Percentiles rank a stretch among this genome's conserved stretches.
Evolutionary conservation across 2,797 vertebrate species (phyloP).

Genomic region (Betta splendens): DNA sequence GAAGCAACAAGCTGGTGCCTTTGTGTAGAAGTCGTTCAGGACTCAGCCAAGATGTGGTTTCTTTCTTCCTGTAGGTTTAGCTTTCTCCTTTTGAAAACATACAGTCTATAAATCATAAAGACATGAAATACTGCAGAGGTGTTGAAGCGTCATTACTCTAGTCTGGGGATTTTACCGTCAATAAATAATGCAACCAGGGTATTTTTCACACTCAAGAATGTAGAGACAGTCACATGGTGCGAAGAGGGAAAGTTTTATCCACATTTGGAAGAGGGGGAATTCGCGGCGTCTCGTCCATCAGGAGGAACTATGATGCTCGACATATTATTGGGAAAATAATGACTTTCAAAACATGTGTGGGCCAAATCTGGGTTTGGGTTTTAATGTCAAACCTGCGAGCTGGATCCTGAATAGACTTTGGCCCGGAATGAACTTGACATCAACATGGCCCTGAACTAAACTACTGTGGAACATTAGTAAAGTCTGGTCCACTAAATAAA

Average conservation of each 20-base stretch:
- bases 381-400: constrained; percentile 42
- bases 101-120: constrained; percentile 53
- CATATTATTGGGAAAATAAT: neutral
- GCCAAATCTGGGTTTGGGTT: constrained; percentile 27
- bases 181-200: constrained; percentile 42
- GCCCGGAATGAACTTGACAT: constrained; percentile 56
- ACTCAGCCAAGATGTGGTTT: constrained; percentile 1
- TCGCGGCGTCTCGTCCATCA: neutral
- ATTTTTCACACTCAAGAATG: constrained; percentile 32
- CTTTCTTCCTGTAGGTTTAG: constrained; percentile 18
- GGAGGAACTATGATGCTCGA: neutral
- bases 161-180: constrained; percentile 33
- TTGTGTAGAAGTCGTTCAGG: constrained; percentile 1
- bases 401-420: constrained; percentile 33
- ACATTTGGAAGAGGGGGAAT: neutral
- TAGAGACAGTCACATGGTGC: neutral
- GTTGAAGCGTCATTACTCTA: constrained; percentile 25
- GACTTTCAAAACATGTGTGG: constrained; percentile 2
- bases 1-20: constrained; percentile 5
- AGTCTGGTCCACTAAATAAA: neutral
- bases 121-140: constrained; percentile 36
- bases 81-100: constrained; percentile 44
- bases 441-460: constrained; percentile 40
- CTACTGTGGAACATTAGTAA: constrained; percentile 12
- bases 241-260: neutral